Percentiles rank a stretch among this genome's conserved stretches.
Evolutionary conservation across 2,888 invertebrate genomes (phyloP).

Genomic region (Phaonia tiefii): DNA sequence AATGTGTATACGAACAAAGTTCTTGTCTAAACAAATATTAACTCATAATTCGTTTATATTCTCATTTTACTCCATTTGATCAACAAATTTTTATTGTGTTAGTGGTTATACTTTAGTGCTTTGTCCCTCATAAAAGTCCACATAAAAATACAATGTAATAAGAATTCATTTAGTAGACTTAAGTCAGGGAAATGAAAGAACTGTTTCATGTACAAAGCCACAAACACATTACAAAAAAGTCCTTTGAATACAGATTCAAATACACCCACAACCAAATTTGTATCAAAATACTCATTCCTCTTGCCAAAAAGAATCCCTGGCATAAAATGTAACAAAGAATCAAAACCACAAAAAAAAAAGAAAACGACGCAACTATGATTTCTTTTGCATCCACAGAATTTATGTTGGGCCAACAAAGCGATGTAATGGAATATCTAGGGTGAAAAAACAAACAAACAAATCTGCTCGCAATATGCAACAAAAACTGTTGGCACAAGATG

Average conservation of each 20-base stretch:
- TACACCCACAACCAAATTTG: not conserved
- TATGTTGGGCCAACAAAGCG: not conserved
- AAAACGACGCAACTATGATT: slow-evolving; percentile 10
- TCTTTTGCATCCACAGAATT: too few species aligned
- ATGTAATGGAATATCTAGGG: not conserved
- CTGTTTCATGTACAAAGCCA: not conserved
- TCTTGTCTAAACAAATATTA: slow-evolving; percentile 52
- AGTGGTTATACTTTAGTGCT: not conserved
- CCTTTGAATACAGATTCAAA: too few species aligned
- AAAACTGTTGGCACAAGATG: slow-evolving; percentile 7
- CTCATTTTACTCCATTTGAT: slow-evolving; percentile 52
- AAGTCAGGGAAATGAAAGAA: not conserved
- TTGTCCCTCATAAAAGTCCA: not conserved
- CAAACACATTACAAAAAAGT: not conserved
- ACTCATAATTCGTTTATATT: slow-evolving; percentile 54
- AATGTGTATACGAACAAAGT: not conserved
- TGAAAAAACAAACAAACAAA: too few species aligned
- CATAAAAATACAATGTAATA: slow-evolving; percentile 12
- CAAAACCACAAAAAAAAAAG: slow-evolving; percentile 38
- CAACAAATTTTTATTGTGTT: not conserved
- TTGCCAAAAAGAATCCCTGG: slow-evolving; percentile 51
- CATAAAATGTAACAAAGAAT: slow-evolving; percentile 57
- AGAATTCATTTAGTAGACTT: slow-evolving; percentile 59
- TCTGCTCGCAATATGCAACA: not conserved
- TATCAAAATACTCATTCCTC: slow-evolving; percentile 4